Percentiles rank a stretch among this genome's conserved stretches.
phyloP scores from a whole-genome alignment of 2,888 invertebrate species.

The Deilephila elpenor region DNA sequence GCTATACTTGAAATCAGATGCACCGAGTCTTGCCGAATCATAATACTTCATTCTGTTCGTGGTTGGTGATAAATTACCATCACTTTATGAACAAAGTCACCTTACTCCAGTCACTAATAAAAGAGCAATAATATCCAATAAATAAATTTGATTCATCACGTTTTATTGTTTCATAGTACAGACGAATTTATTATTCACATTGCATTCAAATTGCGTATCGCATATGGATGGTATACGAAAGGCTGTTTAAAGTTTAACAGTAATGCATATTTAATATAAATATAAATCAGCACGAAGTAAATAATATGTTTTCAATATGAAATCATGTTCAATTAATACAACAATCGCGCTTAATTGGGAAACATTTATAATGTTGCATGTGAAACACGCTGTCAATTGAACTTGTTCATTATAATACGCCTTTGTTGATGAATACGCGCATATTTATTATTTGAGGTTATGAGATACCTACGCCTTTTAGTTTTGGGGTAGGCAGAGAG shows the following conservation, averaged over 20 bases:
- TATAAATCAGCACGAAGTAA: not conserved
- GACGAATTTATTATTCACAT: not conserved
- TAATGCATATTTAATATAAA: slow-evolving; percentile 8
- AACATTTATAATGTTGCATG: slow-evolving; percentile 17
- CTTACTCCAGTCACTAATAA: not conserved
- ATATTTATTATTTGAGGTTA: not conserved
- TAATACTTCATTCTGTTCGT: too few species aligned
- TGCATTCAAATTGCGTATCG: slow-evolving; percentile 1
- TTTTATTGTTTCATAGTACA: not conserved
- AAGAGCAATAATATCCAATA: not conserved
- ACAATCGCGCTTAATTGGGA: slow-evolving; percentile 40
- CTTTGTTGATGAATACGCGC: not conserved
- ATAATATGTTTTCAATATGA: slow-evolving; percentile 15
- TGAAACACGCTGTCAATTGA: not conserved
- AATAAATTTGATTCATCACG: not conserved
- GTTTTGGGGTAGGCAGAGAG: too few species aligned
- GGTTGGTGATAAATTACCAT: too few species aligned
- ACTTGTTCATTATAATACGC: not conserved
- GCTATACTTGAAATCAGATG: too few species aligned
- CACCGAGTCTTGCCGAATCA: too few species aligned
- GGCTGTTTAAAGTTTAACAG: not conserved
- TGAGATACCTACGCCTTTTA: not conserved
- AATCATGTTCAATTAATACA: slow-evolving; percentile 26
- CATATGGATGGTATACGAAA: not conserved
- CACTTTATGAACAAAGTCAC: too few species aligned